phyloP scores from a whole-genome alignment of 2,113 vertebrate species.

The Corythornis madagascariensis region DNA sequence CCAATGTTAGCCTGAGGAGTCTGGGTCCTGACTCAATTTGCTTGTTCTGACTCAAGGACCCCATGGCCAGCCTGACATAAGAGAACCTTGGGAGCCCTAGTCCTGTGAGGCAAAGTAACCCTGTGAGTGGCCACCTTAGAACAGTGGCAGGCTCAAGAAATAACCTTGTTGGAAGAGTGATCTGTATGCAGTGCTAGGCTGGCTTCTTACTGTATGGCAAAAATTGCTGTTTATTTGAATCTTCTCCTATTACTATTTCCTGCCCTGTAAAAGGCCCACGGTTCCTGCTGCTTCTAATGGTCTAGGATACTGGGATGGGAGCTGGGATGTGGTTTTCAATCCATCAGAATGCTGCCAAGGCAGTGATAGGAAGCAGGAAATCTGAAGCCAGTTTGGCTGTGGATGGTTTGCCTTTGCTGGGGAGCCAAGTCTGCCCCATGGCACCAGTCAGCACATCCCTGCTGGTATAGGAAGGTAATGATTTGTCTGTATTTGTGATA shows the following conservation, averaged over 20 bases:
- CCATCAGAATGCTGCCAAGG: neutral
- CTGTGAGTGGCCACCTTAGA: neutral
- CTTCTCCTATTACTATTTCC: neutral
- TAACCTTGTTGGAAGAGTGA: neutral
- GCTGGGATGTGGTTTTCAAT: neutral
- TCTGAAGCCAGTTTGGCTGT: neutral
- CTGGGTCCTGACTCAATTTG: neutral
- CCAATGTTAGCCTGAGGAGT: neutral
- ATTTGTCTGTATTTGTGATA: conserved; percentile 12
- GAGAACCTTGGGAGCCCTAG: neutral
- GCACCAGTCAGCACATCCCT: neutral
- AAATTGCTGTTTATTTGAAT: neutral
- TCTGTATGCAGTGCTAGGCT: neutral
- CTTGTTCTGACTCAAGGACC: neutral
- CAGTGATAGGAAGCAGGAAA: neutral
- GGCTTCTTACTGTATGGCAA: neutral
- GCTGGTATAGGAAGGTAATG: conserved; percentile 42
- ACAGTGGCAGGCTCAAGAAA: neutral
- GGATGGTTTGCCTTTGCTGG: neutral
- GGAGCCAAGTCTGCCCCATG: neutral
- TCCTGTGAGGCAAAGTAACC: neutral
- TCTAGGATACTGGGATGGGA: neutral
- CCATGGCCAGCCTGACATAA: neutral
- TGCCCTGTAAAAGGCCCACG: neutral
- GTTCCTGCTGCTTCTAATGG: neutral